Conservation (phyloP, 2,113 vertebrate species). For the Mola mola region DNA sequence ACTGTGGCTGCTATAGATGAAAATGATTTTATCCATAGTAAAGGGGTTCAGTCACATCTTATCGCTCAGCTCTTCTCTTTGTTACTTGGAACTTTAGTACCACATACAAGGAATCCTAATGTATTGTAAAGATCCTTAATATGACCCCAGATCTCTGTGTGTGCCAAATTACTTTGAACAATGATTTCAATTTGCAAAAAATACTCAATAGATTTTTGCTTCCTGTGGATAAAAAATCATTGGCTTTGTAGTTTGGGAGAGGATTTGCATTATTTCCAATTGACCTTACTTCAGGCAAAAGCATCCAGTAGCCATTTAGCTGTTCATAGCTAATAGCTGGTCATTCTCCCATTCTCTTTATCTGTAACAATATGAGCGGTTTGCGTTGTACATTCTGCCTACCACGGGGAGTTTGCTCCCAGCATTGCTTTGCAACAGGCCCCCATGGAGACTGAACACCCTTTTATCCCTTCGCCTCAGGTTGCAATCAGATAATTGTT, state of each 20-base stretch:
- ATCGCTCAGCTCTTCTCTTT: too few species aligned
- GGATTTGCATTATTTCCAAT: neutral
- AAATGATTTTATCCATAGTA: too few species aligned
- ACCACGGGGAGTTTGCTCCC: constrained; percentile 1
- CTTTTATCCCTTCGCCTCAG: constrained; percentile 57
- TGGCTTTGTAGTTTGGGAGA: neutral
- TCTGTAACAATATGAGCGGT: constrained; percentile 15
- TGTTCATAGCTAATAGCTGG: constrained; percentile 4
- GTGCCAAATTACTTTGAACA: too few species aligned
- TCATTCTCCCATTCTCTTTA: constrained; percentile 5
- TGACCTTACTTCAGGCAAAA: neutral
- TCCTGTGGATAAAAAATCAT: neutral
- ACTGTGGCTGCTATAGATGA: too few species aligned
- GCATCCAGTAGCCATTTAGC: neutral
- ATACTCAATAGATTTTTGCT: too few species aligned
- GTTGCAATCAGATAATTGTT: constrained; percentile 71
- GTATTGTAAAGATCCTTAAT: too few species aligned
- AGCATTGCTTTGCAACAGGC: constrained; percentile 34
- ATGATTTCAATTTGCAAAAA: too few species aligned
- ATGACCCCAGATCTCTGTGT: too few species aligned
- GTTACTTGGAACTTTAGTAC: too few species aligned
- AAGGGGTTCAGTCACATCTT: too few species aligned
- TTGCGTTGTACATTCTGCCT: neutral
- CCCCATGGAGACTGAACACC: constrained; percentile 42
- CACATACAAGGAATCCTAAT: too few species aligned